phyloP scores from a whole-genome alignment of 2,797 vertebrate species.

The Pagetopsis macropterus region DNA sequence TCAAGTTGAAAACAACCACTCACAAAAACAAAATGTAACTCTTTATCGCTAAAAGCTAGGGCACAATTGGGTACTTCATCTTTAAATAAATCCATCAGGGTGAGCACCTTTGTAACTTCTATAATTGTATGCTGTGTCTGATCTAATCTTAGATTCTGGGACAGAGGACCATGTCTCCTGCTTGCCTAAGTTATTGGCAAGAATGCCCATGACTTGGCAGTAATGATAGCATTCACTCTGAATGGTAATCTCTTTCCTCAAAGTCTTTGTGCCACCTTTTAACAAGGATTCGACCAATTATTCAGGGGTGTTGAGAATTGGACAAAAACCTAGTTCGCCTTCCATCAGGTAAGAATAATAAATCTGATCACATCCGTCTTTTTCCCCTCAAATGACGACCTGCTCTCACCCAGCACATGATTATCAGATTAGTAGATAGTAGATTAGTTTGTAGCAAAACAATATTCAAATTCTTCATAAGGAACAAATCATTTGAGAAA shows the following conservation, averaged over 20 bases:
- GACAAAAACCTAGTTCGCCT: background rate
- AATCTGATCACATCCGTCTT: background rate
- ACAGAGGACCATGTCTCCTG: background rate
- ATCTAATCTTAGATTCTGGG: slow-evolving; percentile 19
- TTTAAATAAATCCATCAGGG: slow-evolving; percentile 8
- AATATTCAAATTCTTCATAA: background rate
- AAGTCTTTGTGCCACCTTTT: background rate
- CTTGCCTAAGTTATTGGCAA: background rate
- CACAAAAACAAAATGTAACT: background rate
- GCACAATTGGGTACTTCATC: background rate
- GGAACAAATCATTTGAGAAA: background rate
- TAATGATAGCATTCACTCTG: background rate
- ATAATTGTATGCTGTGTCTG: slow-evolving; percentile 3
- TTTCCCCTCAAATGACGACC: background rate
- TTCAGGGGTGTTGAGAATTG: background rate
- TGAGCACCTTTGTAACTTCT: slow-evolving; percentile 6
- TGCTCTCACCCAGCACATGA: too few species aligned
- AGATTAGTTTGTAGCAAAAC: too few species aligned
- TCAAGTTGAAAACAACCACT: background rate
- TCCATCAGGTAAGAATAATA: background rate
- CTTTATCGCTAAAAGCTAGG: slow-evolving; percentile 1
- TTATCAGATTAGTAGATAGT: too few species aligned
- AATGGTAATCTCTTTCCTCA: background rate
- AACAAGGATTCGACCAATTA: background rate
- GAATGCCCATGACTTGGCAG: background rate